Conservation (phyloP, 1,140 invertebrate genomes). For the Glomeris maerens region DNA sequence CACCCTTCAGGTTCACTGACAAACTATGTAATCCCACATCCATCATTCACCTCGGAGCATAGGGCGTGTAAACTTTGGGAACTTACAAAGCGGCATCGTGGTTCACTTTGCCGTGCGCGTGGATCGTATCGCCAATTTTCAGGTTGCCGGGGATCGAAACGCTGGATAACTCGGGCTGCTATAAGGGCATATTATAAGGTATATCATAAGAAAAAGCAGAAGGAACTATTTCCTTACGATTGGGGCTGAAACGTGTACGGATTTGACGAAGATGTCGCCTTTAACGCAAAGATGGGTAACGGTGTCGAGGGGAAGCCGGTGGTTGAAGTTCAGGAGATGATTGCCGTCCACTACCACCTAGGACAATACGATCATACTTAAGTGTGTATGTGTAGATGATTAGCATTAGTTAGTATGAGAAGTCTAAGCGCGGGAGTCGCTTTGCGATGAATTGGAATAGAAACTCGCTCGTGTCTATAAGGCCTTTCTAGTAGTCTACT, state of each 20-base stretch:
- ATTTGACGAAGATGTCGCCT: not conserved
- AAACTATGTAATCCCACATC: not conserved
- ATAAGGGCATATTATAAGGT: no score
- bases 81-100: not conserved
- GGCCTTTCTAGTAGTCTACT: no score
- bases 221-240: not conserved
- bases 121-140: not conserved
- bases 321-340: not conserved
- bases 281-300: conserved; percentile 1
- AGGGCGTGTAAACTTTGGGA: no score
- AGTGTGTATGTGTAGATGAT: no score
- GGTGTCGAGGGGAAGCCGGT: not conserved
- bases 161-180: no score
- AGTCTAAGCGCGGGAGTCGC: no score
- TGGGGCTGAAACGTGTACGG: not conserved
- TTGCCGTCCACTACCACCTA: conserved; percentile 2
- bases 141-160: conserved; percentile 1
- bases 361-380: no score
- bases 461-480: no score
- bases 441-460: no score
- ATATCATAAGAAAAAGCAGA: no score
- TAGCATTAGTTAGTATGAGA: no score
- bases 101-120: not conserved
- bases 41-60: no score
- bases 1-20: not conserved